These are phyloP conservation scores for Helogale parvula DNA, from an alignment of 2,113 vertebrate species.

Conservation along the genomic window DNA sequence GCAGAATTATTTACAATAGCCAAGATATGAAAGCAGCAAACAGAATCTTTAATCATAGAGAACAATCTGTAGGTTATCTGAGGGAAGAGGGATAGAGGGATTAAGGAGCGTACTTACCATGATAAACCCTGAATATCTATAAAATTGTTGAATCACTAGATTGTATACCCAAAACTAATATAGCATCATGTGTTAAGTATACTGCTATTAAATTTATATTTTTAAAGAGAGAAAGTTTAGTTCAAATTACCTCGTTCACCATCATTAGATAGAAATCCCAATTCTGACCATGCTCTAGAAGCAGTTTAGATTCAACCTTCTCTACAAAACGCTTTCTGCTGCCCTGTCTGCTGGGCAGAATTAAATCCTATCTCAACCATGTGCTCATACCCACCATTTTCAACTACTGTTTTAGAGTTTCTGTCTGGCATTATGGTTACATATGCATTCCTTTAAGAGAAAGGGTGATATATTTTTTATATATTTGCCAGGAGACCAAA, in stretches of 20 bases:
- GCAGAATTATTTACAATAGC: background rate
- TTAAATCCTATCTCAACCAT: background rate
- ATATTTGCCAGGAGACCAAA: background rate
- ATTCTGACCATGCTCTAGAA: background rate
- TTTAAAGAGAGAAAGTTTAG: background rate
- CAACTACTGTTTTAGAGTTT: constrained; percentile 7
- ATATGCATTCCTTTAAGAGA: background rate
- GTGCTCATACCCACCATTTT: background rate
- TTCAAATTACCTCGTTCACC: background rate
- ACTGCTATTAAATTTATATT: background rate
- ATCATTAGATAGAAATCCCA: background rate
- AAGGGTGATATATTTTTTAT: background rate
- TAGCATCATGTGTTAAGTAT: background rate
- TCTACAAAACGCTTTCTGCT: background rate
- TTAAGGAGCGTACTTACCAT: background rate
- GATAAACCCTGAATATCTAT: background rate
- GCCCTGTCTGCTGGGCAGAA: background rate
- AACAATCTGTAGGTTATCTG: background rate
- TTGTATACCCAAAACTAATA: background rate
- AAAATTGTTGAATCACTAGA: background rate
- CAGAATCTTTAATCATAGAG: background rate
- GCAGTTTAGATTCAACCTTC: background rate
- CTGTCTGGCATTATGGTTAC: background rate
- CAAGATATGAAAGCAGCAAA: background rate
- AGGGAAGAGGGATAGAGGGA: background rate